These are phyloP conservation scores for Lytechinus variegatus DNA, from an alignment of 35 echinoderm and acorn worm genomes.

Conservation along the genomic window DNA sequence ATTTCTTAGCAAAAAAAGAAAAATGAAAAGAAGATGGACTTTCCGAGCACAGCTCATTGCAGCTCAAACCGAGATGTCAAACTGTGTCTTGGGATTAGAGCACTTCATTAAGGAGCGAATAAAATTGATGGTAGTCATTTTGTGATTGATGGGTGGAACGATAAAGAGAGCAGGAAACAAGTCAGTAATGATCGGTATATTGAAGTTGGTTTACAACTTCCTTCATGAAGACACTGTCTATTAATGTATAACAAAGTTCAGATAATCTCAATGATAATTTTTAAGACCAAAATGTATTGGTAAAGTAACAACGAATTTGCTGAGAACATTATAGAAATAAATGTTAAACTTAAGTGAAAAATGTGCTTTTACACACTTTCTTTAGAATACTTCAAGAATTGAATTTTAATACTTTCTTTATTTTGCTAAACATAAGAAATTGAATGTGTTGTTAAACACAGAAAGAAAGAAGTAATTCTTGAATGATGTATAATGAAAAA, in stretches of 20 bases:
- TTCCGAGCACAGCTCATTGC: not conserved
- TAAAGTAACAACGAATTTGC: no score
- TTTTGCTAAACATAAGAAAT: no score
- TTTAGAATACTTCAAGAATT: no score
- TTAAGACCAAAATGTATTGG: no score
- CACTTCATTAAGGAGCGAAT: constrained; percentile 9
- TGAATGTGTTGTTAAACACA: no score
- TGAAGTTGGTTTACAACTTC: not conserved
- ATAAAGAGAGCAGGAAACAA: not conserved
- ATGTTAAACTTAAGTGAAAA: no score
- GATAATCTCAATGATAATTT: no score
- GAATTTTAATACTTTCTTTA: no score
- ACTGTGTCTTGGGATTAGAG: not conserved
- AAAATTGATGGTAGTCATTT: not conserved
- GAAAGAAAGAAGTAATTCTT: not conserved
- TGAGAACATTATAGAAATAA: no score
- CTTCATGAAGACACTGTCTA: no score
- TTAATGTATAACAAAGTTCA: no score
- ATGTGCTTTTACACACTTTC: no score
- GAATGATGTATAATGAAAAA: not conserved
- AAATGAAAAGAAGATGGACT: not conserved
- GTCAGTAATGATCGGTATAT: not conserved
- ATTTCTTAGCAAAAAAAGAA: not conserved
- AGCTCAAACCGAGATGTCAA: not conserved
- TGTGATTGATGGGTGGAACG: not conserved